Evolutionary conservation across 2,888 invertebrate genomes (phyloP).

Genomic region (Parochlus steinenii): DNA sequence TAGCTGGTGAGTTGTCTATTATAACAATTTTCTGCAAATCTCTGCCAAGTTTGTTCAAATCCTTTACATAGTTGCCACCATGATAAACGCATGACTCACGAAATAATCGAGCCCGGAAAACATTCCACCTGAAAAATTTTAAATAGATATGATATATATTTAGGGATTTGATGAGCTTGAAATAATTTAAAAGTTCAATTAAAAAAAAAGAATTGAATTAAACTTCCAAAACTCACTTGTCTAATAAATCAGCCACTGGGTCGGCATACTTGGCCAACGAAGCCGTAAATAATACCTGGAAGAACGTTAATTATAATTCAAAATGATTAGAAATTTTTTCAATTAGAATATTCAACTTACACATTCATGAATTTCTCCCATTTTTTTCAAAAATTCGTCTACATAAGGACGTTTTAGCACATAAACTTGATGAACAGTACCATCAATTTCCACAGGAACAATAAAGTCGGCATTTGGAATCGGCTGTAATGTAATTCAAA

Average conservation of each 20-base stretch:
- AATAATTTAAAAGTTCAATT: not conserved
- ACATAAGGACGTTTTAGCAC: constrained; percentile 98
- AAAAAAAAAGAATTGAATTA: constrained; percentile 2
- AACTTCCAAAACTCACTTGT: constrained; percentile 36
- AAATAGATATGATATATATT: constrained; percentile 8
- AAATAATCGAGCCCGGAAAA: constrained; percentile 90
- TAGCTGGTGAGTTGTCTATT: constrained; percentile 98
- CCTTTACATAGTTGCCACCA: constrained; percentile 99
- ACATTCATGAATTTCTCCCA: constrained; percentile 98
- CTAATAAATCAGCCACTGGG: constrained; percentile 95
- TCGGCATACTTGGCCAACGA: constrained; percentile 99
- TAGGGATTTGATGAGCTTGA: not conserved
- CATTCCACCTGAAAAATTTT: constrained; percentile 60
- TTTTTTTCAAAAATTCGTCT: constrained; percentile 93
- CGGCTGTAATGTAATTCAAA: constrained; percentile 47
- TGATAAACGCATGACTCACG: constrained; percentile 99
- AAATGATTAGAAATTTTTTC: no score
- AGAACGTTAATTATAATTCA: no score
- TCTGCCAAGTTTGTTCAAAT: constrained; percentile 91
- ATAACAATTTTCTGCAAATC: constrained; percentile 94
- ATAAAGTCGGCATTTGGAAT: constrained; percentile 99
- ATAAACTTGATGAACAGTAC: constrained; percentile 95
- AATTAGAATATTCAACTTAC: no score
- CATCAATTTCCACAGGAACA: constrained; percentile 99
- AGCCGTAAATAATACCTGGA: constrained; percentile 96